Evolutionary conservation across 1,140 invertebrate species (phyloP).

Genomic region (Drosophila sp.): DNA sequence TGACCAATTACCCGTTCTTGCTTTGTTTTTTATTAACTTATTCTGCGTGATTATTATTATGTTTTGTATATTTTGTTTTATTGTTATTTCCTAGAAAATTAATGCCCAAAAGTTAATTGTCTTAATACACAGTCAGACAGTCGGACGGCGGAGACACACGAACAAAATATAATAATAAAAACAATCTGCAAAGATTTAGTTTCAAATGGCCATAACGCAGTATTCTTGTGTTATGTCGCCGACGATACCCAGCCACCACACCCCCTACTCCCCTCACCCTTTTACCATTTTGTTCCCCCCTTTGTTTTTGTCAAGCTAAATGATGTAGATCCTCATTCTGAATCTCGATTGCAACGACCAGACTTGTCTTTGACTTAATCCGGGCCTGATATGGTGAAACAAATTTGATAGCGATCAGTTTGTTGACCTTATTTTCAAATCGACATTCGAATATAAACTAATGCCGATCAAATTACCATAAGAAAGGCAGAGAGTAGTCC

Average conservation of each 20-base stretch:
- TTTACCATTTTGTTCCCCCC: background rate
- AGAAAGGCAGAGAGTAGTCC: background rate
- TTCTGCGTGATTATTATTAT: constrained; percentile 23
- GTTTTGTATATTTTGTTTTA: background rate
- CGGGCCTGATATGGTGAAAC: background rate
- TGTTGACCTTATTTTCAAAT: constrained; percentile 8
- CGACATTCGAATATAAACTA: background rate
- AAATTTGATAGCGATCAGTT: constrained; percentile 2
- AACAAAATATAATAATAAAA: constrained; percentile 7
- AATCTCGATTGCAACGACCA: no score
- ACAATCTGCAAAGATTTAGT: constrained; percentile 25
- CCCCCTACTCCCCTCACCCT: background rate
- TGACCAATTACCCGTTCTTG: background rate
- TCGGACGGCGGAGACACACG: background rate
- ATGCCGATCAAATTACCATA: constrained; percentile 6
- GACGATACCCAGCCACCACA: background rate
- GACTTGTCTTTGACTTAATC: background rate
- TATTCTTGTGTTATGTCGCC: constrained; percentile 12
- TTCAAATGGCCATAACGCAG: constrained; percentile 25
- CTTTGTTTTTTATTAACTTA: background rate
- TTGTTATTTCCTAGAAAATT: constrained; percentile 29
- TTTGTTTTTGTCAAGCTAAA: background rate
- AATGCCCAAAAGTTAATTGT: constrained; percentile 27
- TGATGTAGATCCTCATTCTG: background rate
- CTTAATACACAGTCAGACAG: constrained; percentile 7